These are phyloP conservation scores for Ernsta delagoae DNA, from an alignment of 2,888 invertebrate genomes.

Conservation along the genomic window DNA sequence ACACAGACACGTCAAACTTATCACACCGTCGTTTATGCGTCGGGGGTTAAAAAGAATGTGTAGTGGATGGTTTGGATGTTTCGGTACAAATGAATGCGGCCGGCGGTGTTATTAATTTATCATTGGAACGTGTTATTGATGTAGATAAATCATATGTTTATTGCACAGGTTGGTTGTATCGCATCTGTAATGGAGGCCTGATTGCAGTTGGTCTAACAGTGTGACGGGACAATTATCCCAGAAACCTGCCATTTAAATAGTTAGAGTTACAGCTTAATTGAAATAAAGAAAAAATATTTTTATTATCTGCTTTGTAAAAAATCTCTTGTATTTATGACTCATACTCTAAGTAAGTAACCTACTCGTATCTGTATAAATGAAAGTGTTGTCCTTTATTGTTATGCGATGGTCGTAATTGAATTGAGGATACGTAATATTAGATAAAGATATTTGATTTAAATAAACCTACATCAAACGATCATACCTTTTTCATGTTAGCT, in stretches of 20 bases:
- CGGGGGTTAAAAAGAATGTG: constrained; percentile 2
- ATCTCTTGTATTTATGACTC: not conserved
- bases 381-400: too few relatives aligned
- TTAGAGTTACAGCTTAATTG: not conserved
- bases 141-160: constrained; percentile 56
- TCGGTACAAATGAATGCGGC: constrained; percentile 20
- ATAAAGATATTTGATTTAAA: too few relatives aligned
- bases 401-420: too few relatives aligned
- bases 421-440: too few relatives aligned
- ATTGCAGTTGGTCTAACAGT: not conserved
- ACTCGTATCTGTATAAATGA: too few relatives aligned
- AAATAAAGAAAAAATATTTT: not conserved
- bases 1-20: too few relatives aligned
- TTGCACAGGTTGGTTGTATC: constrained; percentile 43
- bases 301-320: not conserved
- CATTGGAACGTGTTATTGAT: constrained; percentile 49
- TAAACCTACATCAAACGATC: too few relatives aligned
- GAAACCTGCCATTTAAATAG: not conserved
- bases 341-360: too few relatives aligned
- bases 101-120: constrained; percentile 49
- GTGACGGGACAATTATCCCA: not conserved
- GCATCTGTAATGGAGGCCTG: constrained; percentile 8
- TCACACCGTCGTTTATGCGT: too few relatives aligned
- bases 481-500: too few relatives aligned
- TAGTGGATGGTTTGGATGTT: not conserved